Conservation (phyloP, 2,888 invertebrate genomes). For the Acanthosepion lycidas region DNA sequence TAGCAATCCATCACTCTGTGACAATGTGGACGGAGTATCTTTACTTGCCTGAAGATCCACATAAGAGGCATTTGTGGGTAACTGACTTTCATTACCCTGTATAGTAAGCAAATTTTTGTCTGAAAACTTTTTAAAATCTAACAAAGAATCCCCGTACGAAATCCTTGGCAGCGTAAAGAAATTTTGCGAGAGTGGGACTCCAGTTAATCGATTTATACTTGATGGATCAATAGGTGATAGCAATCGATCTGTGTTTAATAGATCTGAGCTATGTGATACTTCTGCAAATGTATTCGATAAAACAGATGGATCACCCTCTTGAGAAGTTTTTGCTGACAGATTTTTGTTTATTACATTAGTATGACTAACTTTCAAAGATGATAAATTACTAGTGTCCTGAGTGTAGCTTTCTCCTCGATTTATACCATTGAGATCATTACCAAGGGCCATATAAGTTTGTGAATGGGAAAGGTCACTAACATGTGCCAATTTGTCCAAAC, state of each 20-base stretch:
- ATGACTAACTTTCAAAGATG: neutral
- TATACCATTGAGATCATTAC: neutral
- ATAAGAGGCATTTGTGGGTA: neutral
- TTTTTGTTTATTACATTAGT: neutral
- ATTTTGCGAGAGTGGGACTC: neutral
- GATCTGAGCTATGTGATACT: neutral
- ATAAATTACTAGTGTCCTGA: neutral
- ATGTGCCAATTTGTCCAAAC: neutral
- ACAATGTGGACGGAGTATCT: neutral
- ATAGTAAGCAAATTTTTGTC: neutral
- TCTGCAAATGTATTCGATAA: neutral
- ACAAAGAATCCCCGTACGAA: neutral
- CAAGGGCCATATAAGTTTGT: neutral
- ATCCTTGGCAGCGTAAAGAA: neutral
- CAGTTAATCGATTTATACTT: neutral
- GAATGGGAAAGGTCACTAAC: neutral
- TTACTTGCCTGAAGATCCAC: neutral
- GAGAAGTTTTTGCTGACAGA: neutral
- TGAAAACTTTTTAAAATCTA: neutral
- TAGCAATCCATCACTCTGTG: neutral
- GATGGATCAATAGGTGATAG: neutral
- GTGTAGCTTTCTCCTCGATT: neutral
- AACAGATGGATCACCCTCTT: neutral
- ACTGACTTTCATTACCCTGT: neutral
- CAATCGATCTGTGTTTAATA: neutral